These are phyloP conservation scores for Tiaroga cobitis DNA, from an alignment of 2,797 vertebrate species.

Conservation along the genomic window DNA sequence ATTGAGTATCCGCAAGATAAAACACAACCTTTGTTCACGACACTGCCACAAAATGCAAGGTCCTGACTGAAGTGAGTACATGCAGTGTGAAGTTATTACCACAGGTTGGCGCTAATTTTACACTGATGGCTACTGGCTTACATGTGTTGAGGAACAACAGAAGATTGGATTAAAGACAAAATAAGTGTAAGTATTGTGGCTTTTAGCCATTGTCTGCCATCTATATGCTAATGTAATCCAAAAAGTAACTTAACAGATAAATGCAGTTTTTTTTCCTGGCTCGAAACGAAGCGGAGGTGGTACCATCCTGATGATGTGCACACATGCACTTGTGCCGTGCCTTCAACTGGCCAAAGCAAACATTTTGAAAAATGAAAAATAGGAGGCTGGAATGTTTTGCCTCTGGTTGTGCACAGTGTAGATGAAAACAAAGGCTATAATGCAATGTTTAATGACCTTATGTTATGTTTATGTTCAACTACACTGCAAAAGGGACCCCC, in stretches of 20 bases:
- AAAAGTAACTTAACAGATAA: background rate
- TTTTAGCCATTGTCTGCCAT: background rate
- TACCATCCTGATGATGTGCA: background rate
- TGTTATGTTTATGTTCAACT: background rate
- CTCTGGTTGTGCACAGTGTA: background rate
- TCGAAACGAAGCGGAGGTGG: background rate
- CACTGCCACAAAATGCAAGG: background rate
- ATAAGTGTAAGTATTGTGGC: background rate
- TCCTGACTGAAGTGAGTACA: background rate
- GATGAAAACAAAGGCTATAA: background rate
- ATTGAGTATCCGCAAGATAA: background rate
- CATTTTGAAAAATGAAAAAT: background rate
- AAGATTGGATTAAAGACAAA: background rate
- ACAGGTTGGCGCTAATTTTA: constrained; percentile 66
- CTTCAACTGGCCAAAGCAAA: background rate
- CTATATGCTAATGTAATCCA: background rate
- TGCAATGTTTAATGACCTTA: background rate
- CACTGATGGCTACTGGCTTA: constrained; percentile 26
- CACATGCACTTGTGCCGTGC: background rate
- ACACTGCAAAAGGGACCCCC: background rate
- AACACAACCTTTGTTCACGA: background rate
- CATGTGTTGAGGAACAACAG: background rate
- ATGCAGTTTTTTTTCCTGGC: background rate
- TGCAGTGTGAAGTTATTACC: constrained; percentile 64
- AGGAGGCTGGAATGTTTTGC: background rate